Evolutionary conservation across 2,797 vertebrate genomes (phyloP).

Genomic region (Poeciliopsis infans): DNA sequence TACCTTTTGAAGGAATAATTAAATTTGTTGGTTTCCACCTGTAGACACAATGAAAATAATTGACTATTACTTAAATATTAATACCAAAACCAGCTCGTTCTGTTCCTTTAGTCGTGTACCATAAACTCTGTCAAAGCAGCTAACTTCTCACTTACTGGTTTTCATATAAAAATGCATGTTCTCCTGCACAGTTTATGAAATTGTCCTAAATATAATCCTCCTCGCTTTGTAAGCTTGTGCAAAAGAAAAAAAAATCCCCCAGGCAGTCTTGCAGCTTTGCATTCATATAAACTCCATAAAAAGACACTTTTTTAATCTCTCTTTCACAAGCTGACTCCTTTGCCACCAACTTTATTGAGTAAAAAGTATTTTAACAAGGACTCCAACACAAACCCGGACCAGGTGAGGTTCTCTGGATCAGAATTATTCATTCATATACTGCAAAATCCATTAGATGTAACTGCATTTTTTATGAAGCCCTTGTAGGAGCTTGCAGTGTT

Average conservation of each 20-base stretch:
- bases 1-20: neutral
- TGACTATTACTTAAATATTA: neutral
- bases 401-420: constrained; percentile 14
- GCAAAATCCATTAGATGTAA: constrained; percentile 59
- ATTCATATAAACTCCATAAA: constrained; percentile 36
- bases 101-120: constrained; percentile 3
- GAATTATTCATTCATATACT: constrained; percentile 43
- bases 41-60: neutral
- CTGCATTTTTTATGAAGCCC: constrained; percentile 69
- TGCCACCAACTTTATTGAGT: constrained; percentile 10
- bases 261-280: constrained; percentile 39
- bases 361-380: constrained; percentile 23
- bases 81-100: neutral
- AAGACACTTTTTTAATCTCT: constrained; percentile 21
- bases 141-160: constrained; percentile 19
- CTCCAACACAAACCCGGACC: constrained; percentile 45
- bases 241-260: constrained; percentile 21
- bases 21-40: neutral
- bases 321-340: constrained; percentile 17
- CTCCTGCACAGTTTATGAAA: constrained; percentile 20
- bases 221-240: constrained; percentile 25
- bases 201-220: constrained; percentile 13
- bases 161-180: constrained; percentile 31
- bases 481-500: constrained; percentile 30
- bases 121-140: constrained; percentile 28